Evolutionary conservation across 2,797 vertebrate genomes (phyloP).

Genomic region (Sphaeramia orbicularis): DNA sequence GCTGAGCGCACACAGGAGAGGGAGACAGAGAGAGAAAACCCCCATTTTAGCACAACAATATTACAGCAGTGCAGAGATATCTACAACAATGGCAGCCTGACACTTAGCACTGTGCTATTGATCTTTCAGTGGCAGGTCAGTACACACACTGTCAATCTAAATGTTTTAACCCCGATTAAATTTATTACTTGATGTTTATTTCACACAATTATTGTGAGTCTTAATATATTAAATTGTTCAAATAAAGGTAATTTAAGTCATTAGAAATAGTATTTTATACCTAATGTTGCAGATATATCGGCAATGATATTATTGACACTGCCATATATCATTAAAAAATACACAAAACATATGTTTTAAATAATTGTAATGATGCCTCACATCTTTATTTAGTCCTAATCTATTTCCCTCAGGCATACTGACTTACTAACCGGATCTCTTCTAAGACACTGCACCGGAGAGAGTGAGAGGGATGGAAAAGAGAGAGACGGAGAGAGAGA

Average conservation of each 20-base stretch:
- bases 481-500: constrained; percentile 50
- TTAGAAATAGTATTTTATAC: constrained; percentile 7
- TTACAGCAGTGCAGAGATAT: constrained; percentile 82
- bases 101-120: constrained; percentile 61
- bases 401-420: constrained; percentile 77
- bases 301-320: constrained; percentile 2
- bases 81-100: constrained; percentile 74
- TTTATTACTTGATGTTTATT: constrained; percentile 9
- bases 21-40: constrained; percentile 78
- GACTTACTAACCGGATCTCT: constrained; percentile 84
- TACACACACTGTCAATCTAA: constrained; percentile 49
- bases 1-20: constrained; percentile 75
- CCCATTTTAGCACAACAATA: constrained; percentile 82
- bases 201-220: constrained; percentile 9
- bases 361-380: constrained; percentile 39
- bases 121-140: constrained; percentile 63
- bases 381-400: constrained; percentile 72
- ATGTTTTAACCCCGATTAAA: constrained; percentile 46
- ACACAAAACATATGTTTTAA: constrained; percentile 16
- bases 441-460: constrained; percentile 82
- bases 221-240: constrained; percentile 12
- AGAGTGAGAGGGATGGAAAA: constrained; percentile 52
- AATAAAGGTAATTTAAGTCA: constrained; percentile 4
- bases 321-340: not conserved
- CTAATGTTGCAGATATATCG: constrained; percentile 3